Evolutionary conservation across 2,888 invertebrate species (phyloP).

Genomic region (Pegoplata infirma): DNA sequence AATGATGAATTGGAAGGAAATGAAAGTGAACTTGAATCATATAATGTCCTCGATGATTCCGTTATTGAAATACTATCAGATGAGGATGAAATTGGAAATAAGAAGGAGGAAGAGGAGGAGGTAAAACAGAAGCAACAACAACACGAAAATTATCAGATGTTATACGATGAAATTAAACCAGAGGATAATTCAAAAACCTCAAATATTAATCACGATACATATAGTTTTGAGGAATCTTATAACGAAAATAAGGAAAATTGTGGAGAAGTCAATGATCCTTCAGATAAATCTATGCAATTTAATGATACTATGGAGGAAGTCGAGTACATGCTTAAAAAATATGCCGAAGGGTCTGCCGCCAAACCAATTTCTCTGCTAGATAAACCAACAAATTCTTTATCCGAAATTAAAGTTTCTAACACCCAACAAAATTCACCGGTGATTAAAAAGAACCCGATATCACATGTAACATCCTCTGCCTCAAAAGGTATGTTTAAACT

Average conservation of each 20-base stretch:
- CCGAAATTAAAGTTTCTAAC: background rate
- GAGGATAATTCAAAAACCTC: constrained; percentile 16
- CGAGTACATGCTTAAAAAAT: constrained; percentile 76
- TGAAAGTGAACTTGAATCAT: background rate
- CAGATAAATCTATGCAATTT: constrained; percentile 71
- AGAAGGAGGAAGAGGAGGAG: constrained; percentile 20
- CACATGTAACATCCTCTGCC: background rate
- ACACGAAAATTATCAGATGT: background rate
- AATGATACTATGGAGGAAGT: constrained; percentile 78
- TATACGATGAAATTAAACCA: constrained; percentile 25
- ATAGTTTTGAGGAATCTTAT: constrained; percentile 3
- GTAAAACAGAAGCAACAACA: background rate
- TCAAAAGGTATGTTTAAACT: constrained; percentile 53
- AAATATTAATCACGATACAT: constrained; percentile 18
- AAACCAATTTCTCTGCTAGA: constrained; percentile 1
- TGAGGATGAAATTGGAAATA: constrained; percentile 40
- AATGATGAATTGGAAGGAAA: background rate
- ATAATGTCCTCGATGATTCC: constrained; percentile 62
- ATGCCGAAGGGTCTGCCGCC: constrained; percentile 56
- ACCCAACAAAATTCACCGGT: constrained; percentile 15
- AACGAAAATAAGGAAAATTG: constrained; percentile 68
- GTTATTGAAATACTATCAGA: constrained; percentile 69
- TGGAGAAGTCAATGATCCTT: constrained; percentile 10
- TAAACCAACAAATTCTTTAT: background rate
- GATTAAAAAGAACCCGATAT: background rate